phyloP scores from a whole-genome alignment of 2,888 invertebrate genomes.

The Andricus curvator region DNA sequence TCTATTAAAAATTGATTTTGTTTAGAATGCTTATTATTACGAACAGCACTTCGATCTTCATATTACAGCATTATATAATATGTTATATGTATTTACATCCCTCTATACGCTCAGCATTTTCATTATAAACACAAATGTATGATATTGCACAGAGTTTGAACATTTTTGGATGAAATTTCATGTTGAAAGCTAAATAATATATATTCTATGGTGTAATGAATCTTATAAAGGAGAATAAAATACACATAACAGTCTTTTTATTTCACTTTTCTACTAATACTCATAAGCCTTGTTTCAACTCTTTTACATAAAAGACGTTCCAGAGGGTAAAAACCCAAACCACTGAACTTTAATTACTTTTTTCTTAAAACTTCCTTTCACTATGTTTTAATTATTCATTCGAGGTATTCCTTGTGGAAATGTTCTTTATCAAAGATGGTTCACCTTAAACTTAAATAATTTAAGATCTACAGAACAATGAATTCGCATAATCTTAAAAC shows the following conservation, averaged over 20 bases:
- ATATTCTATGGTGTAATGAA: not conserved
- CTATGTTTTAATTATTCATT: constrained; percentile 28
- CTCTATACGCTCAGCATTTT: not conserved
- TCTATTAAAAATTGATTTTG: not conserved
- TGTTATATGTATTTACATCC: not conserved
- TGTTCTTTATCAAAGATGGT: constrained; percentile 1
- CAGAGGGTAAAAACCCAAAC: not conserved
- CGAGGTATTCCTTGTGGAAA: not conserved
- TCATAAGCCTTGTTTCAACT: constrained; percentile 8
- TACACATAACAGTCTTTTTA: not conserved
- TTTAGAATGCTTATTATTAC: not conserved
- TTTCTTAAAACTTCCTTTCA: constrained; percentile 21
- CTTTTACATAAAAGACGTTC: constrained; percentile 22
- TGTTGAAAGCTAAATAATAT: not conserved
- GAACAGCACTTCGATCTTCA: not conserved
- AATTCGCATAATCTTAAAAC: not conserved
- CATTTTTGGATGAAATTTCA: not conserved
- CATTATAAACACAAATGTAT: not conserved
- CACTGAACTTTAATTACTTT: constrained; percentile 18
- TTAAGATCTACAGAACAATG: not conserved
- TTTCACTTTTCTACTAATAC: not conserved
- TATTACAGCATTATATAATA: not conserved
- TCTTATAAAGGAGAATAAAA: not conserved
- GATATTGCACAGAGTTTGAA: not conserved
- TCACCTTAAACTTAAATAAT: not conserved